Conservation (phyloP, 2,888 invertebrate genomes). For the Lycophotia porphyrea region DNA sequence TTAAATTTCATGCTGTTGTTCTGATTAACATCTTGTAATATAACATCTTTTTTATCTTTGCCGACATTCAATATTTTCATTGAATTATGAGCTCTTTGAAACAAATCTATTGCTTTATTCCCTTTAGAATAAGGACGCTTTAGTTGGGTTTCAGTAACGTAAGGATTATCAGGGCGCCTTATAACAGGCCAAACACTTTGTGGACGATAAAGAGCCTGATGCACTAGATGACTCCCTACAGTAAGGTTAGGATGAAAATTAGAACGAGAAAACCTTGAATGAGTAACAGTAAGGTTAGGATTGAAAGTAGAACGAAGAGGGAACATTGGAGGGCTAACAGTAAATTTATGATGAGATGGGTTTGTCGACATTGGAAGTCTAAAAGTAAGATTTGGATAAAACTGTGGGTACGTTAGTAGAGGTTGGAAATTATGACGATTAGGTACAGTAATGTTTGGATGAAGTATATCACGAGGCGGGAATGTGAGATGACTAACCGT, state of each 20-base stretch:
- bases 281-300: not conserved
- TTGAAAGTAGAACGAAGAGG: not conserved
- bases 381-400: not conserved
- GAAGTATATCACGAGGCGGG: not conserved
- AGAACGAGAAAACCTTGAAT: not conserved
- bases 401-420: not conserved
- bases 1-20: not conserved
- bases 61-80: not conserved
- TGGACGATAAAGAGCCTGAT: not conserved
- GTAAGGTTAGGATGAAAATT: not conserved
- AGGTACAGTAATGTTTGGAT: not conserved
- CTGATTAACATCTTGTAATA: not conserved
- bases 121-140: not conserved
- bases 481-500: not conserved
- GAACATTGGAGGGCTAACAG: not conserved
- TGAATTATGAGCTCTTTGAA: not conserved
- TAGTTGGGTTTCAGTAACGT: not conserved
- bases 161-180: not conserved
- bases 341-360: not conserved
- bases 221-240: not conserved
- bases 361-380: not conserved
- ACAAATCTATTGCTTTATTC: constrained; percentile 2
- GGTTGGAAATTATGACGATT: not conserved
- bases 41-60: not conserved
- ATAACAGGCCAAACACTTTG: not conserved